phyloP scores from a whole-genome alignment of 1,140 invertebrate species.

The Brachionus koreanus region DNA sequence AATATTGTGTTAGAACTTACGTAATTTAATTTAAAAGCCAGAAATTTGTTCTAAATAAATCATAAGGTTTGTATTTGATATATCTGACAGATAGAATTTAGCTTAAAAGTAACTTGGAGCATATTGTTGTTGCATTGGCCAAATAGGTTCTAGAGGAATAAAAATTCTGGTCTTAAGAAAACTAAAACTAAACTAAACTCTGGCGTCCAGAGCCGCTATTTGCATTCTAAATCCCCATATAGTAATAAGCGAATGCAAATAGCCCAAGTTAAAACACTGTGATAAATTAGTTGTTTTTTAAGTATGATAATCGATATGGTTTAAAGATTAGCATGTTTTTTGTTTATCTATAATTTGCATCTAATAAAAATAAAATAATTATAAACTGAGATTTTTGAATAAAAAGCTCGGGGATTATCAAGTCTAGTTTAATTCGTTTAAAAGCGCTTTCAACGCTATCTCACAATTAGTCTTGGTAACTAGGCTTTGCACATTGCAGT shows the following conservation, averaged over 20 bases:
- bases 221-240: not conserved
- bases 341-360: constrained; percentile 3
- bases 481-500: no score
- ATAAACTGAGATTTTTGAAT: constrained; percentile 3
- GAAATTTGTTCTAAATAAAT: not conserved
- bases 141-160: not conserved
- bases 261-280: not conserved
- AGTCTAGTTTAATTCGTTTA: not conserved
- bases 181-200: no score
- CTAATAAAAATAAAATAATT: not conserved
- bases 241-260: not conserved
- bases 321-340: constrained; percentile 4
- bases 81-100: not conserved
- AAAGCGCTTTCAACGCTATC: not conserved
- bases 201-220: not conserved
- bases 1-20: not conserved
- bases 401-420: not conserved
- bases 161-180: not conserved
- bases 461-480: not conserved
- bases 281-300: not conserved
- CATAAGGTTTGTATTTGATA: not conserved
- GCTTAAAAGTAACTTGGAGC: not conserved
- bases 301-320: not conserved
- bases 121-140: not conserved
- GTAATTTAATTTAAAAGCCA: not conserved